These are phyloP conservation scores for Morpho achilles DNA, from an alignment of 2,888 invertebrate species.

Conservation along the genomic window DNA sequence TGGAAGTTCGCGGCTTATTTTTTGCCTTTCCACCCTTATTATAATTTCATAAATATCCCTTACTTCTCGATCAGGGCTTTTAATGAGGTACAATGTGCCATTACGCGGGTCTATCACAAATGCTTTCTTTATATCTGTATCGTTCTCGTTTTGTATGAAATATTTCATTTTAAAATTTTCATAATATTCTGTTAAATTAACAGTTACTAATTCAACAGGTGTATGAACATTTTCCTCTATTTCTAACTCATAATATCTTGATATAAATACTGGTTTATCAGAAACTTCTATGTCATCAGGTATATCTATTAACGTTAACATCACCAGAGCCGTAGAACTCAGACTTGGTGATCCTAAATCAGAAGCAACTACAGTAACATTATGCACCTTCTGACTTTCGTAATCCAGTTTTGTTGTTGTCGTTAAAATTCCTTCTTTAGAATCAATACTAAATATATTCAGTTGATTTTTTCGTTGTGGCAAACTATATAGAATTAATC, in stretches of 20 bases:
- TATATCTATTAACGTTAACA: conserved; percentile 83
- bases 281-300: conserved; percentile 76
- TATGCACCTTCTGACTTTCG: conserved; percentile 82
- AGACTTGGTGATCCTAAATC: conserved; percentile 91
- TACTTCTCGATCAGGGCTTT: conserved; percentile 86
- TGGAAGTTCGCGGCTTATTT: conserved; percentile 83
- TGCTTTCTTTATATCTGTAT: conserved; percentile 76
- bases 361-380: conserved; percentile 89
- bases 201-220: conserved; percentile 85
- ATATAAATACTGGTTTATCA: conserved; percentile 78
- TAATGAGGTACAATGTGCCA: conserved; percentile 86
- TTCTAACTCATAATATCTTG: conserved; percentile 89
- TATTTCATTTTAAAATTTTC: conserved; percentile 82
- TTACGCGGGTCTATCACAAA: conserved; percentile 88
- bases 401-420: conserved; percentile 86
- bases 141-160: conserved; percentile 81
- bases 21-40: conserved; percentile 73
- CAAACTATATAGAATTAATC: conserved; percentile 87
- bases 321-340: conserved; percentile 86
- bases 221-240: conserved; percentile 89
- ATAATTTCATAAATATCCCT: conserved; percentile 81
- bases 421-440: conserved; percentile 89
- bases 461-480: conserved; percentile 81
- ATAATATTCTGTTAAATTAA: conserved; percentile 86
- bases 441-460: conserved; percentile 88